phyloP scores from a whole-genome alignment of 2,113 vertebrate species.

The Gorsachius goisagi region DNA sequence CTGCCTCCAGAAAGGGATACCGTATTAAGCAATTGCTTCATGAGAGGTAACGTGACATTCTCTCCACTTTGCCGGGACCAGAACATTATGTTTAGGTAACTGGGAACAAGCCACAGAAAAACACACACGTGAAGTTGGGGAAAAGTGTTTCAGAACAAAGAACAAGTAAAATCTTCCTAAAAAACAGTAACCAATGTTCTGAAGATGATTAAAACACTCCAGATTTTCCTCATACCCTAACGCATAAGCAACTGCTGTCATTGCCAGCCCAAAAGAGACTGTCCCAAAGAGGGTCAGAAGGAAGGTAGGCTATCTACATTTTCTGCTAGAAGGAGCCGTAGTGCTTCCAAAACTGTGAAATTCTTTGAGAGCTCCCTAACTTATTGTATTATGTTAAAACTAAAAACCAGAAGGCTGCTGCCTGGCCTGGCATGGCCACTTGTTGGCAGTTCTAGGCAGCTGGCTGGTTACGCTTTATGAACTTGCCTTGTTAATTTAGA shows the following conservation, averaged over 20 bases:
- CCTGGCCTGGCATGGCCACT: neutral
- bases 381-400: neutral
- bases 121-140: accelerated
- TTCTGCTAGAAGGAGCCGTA: neutral
- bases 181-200: neutral
- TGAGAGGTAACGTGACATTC: neutral
- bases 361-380: neutral
- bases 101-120: neutral
- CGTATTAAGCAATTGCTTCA: neutral
- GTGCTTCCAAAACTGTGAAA: neutral
- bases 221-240: neutral
- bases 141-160: neutral
- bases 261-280: neutral
- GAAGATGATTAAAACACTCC: neutral
- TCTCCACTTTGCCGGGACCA: neutral
- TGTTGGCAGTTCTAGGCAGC: neutral
- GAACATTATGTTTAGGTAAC: neutral
- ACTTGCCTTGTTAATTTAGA: neutral
- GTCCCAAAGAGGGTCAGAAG: neutral
- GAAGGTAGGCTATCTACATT: neutral
- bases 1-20: neutral
- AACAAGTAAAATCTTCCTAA: neutral
- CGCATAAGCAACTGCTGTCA: neutral
- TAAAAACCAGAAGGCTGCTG: neutral
- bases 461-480: neutral